Conservation (phyloP, 2,797 vertebrate genomes). For the Pipistrellus pipistrellus region DNA sequence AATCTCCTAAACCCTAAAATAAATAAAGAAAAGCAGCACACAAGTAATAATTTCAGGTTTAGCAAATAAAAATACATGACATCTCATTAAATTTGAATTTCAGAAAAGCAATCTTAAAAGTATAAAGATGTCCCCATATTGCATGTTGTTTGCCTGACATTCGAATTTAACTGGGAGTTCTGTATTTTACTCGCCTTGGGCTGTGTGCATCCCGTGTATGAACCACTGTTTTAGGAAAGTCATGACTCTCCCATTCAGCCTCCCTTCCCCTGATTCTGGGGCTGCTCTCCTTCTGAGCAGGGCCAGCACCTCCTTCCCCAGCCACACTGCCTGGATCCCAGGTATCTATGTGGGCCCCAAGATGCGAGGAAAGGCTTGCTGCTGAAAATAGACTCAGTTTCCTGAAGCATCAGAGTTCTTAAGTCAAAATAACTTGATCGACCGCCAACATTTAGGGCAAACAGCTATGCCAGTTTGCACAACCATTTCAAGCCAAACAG, state of each 20-base stretch:
- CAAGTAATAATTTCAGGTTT: background rate
- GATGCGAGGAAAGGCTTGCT: background rate
- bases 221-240: background rate
- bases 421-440: background rate
- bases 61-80: background rate
- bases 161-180: background rate
- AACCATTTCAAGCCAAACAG: background rate
- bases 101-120: background rate
- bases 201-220: background rate
- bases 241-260: background rate
- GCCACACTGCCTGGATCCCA: background rate
- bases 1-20: background rate
- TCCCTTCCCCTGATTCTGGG: background rate
- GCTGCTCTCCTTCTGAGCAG: background rate
- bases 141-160: background rate
- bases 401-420: background rate
- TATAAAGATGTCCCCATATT: background rate
- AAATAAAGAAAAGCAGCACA: conserved; percentile 7
- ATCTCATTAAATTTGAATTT: background rate
- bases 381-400: background rate
- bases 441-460: background rate
- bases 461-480: background rate
- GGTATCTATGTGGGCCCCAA: background rate
- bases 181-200: background rate
- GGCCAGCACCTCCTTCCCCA: background rate